Percentiles rank a stretch among this genome's conserved stretches.
phyloP scores from a whole-genome alignment of 2,113 vertebrate species.

The Coptodon rendalli region DNA sequence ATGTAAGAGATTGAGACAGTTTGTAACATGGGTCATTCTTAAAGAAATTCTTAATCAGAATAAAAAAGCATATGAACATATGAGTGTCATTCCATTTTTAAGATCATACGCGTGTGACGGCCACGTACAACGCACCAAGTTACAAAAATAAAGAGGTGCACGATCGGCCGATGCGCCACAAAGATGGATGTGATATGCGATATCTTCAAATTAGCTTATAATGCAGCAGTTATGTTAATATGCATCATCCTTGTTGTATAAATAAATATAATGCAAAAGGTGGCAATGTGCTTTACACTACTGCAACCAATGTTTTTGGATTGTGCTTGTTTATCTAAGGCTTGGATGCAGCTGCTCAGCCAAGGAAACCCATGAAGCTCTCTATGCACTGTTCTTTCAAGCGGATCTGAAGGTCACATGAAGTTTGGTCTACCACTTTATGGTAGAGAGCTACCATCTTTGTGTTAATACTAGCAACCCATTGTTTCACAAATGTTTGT shows the following conservation, averaged over 20 bases:
- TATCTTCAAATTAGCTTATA: background rate
- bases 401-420: background rate
- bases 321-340: background rate
- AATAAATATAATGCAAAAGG: background rate
- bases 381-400: background rate
- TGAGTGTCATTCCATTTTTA: background rate
- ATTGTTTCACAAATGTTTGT: background rate
- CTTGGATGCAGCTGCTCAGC: background rate
- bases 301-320: background rate
- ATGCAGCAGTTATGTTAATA: background rate
- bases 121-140: background rate
- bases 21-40: background rate
- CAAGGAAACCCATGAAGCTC: background rate
- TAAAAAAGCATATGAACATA: background rate
- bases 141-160: background rate
- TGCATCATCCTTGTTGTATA: background rate
- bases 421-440: background rate
- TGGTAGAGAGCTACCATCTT: background rate
- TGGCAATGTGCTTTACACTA: background rate
- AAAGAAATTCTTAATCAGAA: background rate
- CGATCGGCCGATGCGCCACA: background rate
- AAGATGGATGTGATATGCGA: background rate
- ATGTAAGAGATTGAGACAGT: background rate
- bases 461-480: background rate
- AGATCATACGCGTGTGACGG: fast-evolving